Base-by-base conservation (phyloP, 2,888 invertebrate species). In the Diachrysia chrysitis region DNA sequence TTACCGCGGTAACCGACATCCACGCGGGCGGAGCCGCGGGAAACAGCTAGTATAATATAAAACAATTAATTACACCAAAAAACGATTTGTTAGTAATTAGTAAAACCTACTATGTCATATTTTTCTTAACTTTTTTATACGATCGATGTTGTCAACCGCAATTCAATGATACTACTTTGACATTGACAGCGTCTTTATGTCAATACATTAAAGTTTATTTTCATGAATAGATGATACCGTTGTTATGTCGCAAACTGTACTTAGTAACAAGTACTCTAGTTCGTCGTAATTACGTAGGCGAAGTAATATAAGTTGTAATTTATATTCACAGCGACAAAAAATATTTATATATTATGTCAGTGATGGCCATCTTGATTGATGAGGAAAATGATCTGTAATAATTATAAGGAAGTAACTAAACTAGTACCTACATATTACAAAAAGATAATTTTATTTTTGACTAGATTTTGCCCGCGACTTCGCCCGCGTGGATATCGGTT, bases 271-370 rank as follows among this genome's bases (percentile, higher is more conserved):
- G 42, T 16, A 37, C 42, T 42, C 6, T 7, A 42, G 5, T 42
- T 6, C 4, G n/a, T n/a, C 3, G 6, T 42, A 42, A 42, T 42
- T 42, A 42, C n/a, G n/a, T 42, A n/a, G 42, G 42, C 42, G 42
- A n/a, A n/a, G 42, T n/a, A 42, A 42, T 42, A n/a, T 42, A 42
- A 42, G n/a, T 42, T 42, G 42, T 42, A 42, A 42, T 42, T 42
- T 42, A n/a, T 42, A 42, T n/a, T 42, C 42, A n/a, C n/a, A n/a
- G 14, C 42, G n/a, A 5, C n/a, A 42, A 42, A 42, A 42, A 42
- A 42, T 42, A n/a, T 42, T 37, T 42, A 42, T n/a, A 42, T 42
- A n/a, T 42, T 42, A 42, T 42, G 42, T 42, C 42, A 42, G n/a
- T n/a, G 42, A 42, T 10, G 32, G 32, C n/a, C n/a, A 14, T 42